A percentile compares a stretch with the other conserved stretches of the same genome.
Evolutionary conservation across 2,888 invertebrate genomes (phyloP).

Genomic region (Caenorhabditis japonica): DNA sequence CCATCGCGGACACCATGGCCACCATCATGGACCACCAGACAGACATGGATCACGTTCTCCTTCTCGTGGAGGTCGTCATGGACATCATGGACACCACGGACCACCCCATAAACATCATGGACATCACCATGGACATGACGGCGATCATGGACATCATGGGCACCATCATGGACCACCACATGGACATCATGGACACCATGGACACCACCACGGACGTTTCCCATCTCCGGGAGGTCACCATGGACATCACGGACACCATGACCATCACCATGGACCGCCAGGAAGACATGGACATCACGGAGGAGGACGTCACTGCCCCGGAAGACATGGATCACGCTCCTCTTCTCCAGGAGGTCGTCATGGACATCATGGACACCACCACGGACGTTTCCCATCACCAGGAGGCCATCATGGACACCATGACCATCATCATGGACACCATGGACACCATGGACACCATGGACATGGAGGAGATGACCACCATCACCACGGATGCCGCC

Average conservation of each 20-base stretch:
- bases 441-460: constrained; percentile 42
- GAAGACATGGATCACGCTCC: constrained; percentile 10
- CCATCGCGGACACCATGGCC: too few species aligned
- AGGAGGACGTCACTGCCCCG: constrained; percentile 1
- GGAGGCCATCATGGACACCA: not conserved
- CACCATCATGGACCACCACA: constrained; percentile 12
- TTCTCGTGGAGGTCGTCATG: constrained; percentile 10
- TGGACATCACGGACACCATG: not conserved
- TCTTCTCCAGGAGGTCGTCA: constrained; percentile 2
- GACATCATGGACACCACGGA: constrained; percentile 2
- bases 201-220: constrained; percentile 11
- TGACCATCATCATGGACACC: constrained; percentile 29
- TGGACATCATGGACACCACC: constrained; percentile 14
- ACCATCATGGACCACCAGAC: not conserved
- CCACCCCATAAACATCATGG: constrained; percentile 1
- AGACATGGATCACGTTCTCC: constrained; percentile 11
- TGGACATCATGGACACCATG: constrained; percentile 36
- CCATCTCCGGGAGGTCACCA: not conserved
- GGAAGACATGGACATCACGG: constrained; percentile 6
- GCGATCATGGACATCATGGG: constrained; percentile 8
- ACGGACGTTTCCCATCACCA: constrained; percentile 13
- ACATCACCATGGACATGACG: constrained; percentile 5
- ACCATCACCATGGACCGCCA: not conserved
- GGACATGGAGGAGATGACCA: constrained; percentile 42
- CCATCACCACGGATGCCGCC: constrained; percentile 43